A percentile compares a stretch with the other conserved stretches of the same genome.
Conservation (phyloP, 2,888 invertebrate genomes). For the Cephus pygmeus region DNA sequence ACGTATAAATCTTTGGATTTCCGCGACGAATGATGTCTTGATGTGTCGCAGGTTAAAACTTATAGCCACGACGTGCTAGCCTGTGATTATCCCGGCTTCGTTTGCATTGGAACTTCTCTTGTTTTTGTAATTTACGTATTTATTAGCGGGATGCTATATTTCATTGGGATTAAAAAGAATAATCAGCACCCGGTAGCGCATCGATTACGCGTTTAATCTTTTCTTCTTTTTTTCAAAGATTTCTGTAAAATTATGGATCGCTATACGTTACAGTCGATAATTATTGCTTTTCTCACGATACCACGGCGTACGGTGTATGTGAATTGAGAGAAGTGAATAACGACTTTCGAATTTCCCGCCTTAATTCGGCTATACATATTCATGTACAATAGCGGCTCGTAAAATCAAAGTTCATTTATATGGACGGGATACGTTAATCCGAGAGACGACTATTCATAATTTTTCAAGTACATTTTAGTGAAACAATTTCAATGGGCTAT, state of each 20-base stretch:
- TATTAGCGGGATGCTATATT: slow-evolving; percentile 7
- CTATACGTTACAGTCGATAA: slow-evolving; percentile 13
- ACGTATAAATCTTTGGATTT: slow-evolving; percentile 38
- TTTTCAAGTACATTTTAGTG: not conserved
- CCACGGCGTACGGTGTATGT: not conserved
- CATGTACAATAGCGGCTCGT: not conserved
- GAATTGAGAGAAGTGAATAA: not conserved
- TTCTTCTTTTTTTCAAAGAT: not conserved
- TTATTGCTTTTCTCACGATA: slow-evolving; percentile 21
- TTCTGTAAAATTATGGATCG: not conserved
- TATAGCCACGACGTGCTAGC: slow-evolving; percentile 23
- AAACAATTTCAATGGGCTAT: not conserved
- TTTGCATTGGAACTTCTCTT: slow-evolving; percentile 27
- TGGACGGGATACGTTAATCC: not conserved
- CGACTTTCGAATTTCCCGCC: not conserved
- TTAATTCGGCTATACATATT: not conserved
- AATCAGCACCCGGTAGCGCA: not conserved
- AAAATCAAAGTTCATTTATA: not conserved
- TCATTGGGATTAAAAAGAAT: slow-evolving; percentile 1
- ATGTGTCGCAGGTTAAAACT: slow-evolving; percentile 36
- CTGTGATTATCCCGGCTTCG: slow-evolving; percentile 40
- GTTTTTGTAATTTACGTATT: slow-evolving; percentile 19
- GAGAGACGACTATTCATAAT: not conserved
- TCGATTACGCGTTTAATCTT: not conserved
- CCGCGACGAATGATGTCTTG: slow-evolving; percentile 50